A percentile compares a stretch with the other conserved stretches of the same genome.
Evolutionary conservation across 2,888 invertebrate genomes (phyloP).

Genomic region (Nomada flava): DNA sequence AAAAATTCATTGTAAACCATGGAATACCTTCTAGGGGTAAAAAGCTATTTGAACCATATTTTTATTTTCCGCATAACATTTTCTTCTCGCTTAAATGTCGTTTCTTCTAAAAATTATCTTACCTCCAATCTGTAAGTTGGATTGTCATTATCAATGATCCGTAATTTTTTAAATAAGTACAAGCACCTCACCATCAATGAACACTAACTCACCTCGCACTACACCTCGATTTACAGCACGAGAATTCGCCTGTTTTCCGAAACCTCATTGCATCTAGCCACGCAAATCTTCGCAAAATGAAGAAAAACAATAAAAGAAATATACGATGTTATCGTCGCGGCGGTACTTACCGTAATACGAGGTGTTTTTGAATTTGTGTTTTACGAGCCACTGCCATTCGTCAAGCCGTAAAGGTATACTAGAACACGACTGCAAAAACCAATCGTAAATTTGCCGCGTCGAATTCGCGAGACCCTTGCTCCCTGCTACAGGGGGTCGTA

Average conservation of each 20-base stretch:
- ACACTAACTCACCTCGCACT: neutral
- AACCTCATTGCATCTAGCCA: neutral
- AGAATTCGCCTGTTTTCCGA: neutral
- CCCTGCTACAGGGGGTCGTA: slow-evolving; percentile 14
- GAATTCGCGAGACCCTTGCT: slow-evolving; percentile 40
- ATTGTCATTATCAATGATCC: no score
- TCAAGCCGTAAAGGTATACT: slow-evolving; percentile 27
- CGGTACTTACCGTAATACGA: neutral
- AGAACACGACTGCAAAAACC: slow-evolving; percentile 19
- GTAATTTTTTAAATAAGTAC: no score
- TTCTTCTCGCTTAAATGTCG: no score
- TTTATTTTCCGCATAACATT: no score
- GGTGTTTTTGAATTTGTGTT: slow-evolving; percentile 1
- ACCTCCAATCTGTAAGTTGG: no score
- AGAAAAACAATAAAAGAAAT: neutral
- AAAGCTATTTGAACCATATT: no score
- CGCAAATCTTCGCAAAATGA: neutral
- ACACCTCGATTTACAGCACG: neutral
- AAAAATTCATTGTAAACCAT: no score
- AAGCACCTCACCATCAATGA: neutral
- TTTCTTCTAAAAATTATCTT: no score
- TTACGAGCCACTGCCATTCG: slow-evolving; percentile 17
- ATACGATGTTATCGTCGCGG: neutral
- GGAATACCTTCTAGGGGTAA: no score
- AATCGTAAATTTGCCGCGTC: slow-evolving; percentile 47